Percentiles rank a stretch among this genome's conserved stretches.
phyloP scores from a whole-genome alignment of 2,113 vertebrate genomes.

The Chaetodon auriga region DNA sequence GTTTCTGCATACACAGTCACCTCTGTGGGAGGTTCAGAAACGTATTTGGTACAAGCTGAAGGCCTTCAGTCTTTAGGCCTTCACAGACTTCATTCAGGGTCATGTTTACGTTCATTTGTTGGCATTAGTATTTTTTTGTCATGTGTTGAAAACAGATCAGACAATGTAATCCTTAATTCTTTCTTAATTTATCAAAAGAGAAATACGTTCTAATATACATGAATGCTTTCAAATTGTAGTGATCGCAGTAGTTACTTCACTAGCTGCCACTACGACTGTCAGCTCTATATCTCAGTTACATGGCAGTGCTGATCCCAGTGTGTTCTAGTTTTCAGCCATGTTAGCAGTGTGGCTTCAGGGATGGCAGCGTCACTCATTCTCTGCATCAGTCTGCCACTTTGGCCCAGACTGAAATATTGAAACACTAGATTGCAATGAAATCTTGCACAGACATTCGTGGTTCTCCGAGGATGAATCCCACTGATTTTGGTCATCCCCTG shows the following conservation, averaged over 20 bases:
- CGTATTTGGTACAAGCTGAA: not conserved
- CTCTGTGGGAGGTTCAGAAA: not conserved
- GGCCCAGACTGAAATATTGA: too few species aligned
- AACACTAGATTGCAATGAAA: too few species aligned
- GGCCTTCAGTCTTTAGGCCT: too few species aligned
- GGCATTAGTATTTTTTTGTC: not conserved
- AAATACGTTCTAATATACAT: not conserved
- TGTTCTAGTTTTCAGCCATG: too few species aligned
- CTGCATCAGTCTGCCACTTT: too few species aligned
- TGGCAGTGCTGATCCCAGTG: not conserved
- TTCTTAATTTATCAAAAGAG: not conserved
- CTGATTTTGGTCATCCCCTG: too few species aligned
- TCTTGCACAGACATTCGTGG: too few species aligned
- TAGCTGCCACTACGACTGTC: too few species aligned
- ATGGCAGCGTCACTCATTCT: too few species aligned
- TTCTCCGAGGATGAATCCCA: too few species aligned
- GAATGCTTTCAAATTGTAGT: not conserved
- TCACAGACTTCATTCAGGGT: not conserved
- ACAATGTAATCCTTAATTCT: too few species aligned
- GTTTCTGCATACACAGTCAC: not conserved
- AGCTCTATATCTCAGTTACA: not conserved
- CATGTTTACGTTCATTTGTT: not conserved
- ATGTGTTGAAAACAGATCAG: not conserved
- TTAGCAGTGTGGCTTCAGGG: not conserved
- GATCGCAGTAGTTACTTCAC: not conserved